phyloP scores from a whole-genome alignment of 2,888 invertebrate species.

The Tupiocoris notatus region DNA sequence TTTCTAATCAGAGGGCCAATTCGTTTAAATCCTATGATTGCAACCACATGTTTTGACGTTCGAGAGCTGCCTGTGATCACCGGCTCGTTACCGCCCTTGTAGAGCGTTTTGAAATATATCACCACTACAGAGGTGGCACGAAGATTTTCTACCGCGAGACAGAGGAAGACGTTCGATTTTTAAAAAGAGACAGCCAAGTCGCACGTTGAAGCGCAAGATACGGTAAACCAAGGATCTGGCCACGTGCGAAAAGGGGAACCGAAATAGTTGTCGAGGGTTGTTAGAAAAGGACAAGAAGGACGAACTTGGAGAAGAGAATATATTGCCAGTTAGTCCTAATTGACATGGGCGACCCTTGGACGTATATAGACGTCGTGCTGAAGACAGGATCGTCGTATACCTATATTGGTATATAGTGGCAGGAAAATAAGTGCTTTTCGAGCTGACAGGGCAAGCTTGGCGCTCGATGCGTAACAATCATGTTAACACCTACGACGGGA shows the following conservation, averaged over 20 bases:
- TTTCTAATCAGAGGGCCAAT: constrained; percentile 33
- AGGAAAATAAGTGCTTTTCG: background rate
- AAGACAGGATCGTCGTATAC: background rate
- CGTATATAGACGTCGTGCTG: constrained; percentile 29
- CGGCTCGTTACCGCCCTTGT: constrained; percentile 14
- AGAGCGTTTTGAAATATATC: background rate
- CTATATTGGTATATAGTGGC: background rate
- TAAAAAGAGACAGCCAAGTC: background rate
- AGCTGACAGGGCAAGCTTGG: background rate
- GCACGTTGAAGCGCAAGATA: constrained; percentile 24
- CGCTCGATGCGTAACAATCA: constrained; percentile 37
- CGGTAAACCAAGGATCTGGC: background rate
- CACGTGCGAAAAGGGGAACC: constrained; percentile 33
- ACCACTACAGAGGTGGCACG: background rate
- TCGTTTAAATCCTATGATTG: constrained; percentile 33
- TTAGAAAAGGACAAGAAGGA: constrained; percentile 24
- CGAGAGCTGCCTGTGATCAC: background rate
- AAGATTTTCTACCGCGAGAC: background rate
- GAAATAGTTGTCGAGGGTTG: constrained; percentile 28
- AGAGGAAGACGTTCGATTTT: background rate
- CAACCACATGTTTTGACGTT: constrained; percentile 25
- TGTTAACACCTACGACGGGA: constrained; percentile 42
- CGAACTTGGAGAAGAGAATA: constrained; percentile 15
- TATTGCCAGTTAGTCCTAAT: constrained; percentile 44
- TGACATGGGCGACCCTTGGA: constrained; percentile 40